Base-by-base conservation (phyloP, 2,797 vertebrate species). In the Sebastes kiyomatsui region DNA sequence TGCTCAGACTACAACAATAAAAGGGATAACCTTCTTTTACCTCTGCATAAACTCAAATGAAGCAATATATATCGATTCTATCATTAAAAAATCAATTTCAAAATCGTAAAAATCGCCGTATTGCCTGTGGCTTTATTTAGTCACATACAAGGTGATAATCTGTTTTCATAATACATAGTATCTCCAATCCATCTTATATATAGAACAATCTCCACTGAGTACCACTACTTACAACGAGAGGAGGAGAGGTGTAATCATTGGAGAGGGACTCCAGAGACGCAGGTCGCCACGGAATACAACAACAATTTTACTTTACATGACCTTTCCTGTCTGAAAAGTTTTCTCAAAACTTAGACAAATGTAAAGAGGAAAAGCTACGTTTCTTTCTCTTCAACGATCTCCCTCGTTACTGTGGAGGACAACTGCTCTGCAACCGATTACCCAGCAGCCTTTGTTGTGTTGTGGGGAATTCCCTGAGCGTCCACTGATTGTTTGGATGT, bases 371-470 rank as follows among this genome's bases (percentile, higher is more conserved):
- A 9, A 35, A 66, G 12, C 46, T 22, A 6, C 2, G 11, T 68
- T 35, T 77, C 28, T 55, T 27, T 22, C 20, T 67, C 12, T 23
- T 28, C 28, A 20, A 27, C 65, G 10, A 2, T 35, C 65, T 23
- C 32, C 49, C 35, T 67, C 2, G 1, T 71, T 35, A 22, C 42
- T 12, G 30, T 64, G 35, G 46, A 64, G 20, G 27, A 32, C 3
- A 2, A 20, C 72, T 23, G 49, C 67, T 69, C 28, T 2, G 4
- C 7, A 7, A 18, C 14, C 1, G 7, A 74, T 68, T 77, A 77
- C 67, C 64, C 74, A 82, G 77, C 56, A 79, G 38, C 56, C 58
- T 68, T 68, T 74, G 72, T 23, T 75, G 68, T 55, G 73, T 58
- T 72, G 33, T 2, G 14, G 25, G 67, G 67, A 73, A 76, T 74